Conservation (phyloP, 2,888 invertebrate genomes). For the Shargacucullia verbasci region DNA sequence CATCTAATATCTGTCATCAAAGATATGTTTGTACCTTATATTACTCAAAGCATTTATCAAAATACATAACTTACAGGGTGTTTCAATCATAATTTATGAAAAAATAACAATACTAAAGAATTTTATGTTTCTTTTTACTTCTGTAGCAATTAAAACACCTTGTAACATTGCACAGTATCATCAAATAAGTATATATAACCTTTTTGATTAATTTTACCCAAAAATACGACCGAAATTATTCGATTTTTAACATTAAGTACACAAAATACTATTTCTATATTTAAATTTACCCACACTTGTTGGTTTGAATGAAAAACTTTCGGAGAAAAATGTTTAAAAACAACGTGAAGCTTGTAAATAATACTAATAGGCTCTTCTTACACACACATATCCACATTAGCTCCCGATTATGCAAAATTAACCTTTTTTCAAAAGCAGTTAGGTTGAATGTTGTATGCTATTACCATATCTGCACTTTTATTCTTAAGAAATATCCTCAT, state of each 20-base stretch:
- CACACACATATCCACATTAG: constrained; percentile 86
- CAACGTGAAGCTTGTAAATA: constrained; percentile 37
- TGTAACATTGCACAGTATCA: constrained; percentile 11
- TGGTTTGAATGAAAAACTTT: constrained; percentile 5
- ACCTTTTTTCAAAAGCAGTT: constrained; percentile 33
- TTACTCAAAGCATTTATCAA: constrained; percentile 40
- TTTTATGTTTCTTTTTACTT: no score
- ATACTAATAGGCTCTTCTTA: constrained; percentile 29
- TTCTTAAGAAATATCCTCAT: not conserved
- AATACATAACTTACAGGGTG: constrained; percentile 19
- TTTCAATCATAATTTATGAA: no score
- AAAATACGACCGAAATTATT: constrained; percentile 13
- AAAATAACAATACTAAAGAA: no score
- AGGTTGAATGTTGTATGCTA: constrained; percentile 46
- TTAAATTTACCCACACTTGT: constrained; percentile 5
- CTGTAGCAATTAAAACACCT: constrained; percentile 22
- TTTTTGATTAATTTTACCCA: constrained; percentile 9
- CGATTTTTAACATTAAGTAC: constrained; percentile 17
- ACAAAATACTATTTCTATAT: constrained; percentile 20
- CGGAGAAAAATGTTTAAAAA: constrained; percentile 1
- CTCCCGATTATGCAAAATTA: constrained; percentile 47
- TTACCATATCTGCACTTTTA: constrained; percentile 41
- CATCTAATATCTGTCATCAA: constrained; percentile 40
- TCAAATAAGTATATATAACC: constrained; percentile 18
- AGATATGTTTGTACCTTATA: constrained; percentile 53